A percentile compares a stretch with the other conserved stretches of the same genome.
Evolutionary conservation across 1,140 invertebrate genomes (phyloP).

Genomic region (Drosophila bipectinata): DNA sequence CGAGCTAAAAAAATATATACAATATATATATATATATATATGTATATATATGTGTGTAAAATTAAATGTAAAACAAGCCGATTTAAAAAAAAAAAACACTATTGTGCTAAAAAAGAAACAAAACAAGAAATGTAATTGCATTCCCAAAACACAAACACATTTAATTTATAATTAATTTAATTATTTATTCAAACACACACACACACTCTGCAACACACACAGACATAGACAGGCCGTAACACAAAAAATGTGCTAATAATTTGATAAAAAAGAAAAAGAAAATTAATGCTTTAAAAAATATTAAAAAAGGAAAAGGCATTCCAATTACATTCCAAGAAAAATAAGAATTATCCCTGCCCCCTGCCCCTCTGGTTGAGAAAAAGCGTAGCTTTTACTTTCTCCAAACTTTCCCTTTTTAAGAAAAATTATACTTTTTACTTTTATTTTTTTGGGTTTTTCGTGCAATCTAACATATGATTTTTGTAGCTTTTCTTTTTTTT

Average conservation of each 20-base stretch:
- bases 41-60: conserved; percentile 27
- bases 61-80: conserved; percentile 8
- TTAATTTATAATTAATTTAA: conserved; percentile 46
- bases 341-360: not conserved
- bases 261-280: not conserved
- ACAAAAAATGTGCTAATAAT: conserved; percentile 22
- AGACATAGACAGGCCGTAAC: not conserved
- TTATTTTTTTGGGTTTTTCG: not conserved
- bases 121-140: conserved; percentile 9
- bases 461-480: not conserved
- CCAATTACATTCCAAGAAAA: conserved; percentile 23
- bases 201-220: not conserved
- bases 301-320: not conserved
- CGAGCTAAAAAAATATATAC: conserved; percentile 41
- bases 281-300: conserved; percentile 2
- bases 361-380: conserved; percentile 4
- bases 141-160: conserved; percentile 23
- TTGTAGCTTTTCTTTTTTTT: conserved; percentile 19
- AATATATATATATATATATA: conserved; percentile 25
- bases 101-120: conserved; percentile 52
- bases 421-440: not conserved
- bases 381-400: conserved; percentile 45
- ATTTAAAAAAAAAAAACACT: conserved; percentile 30
- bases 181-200: conserved; percentile 53
- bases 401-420: conserved; percentile 18